Base-by-base conservation (phyloP, 2,888 invertebrate genomes). In the Poecilobothrus nobilitatus region DNA sequence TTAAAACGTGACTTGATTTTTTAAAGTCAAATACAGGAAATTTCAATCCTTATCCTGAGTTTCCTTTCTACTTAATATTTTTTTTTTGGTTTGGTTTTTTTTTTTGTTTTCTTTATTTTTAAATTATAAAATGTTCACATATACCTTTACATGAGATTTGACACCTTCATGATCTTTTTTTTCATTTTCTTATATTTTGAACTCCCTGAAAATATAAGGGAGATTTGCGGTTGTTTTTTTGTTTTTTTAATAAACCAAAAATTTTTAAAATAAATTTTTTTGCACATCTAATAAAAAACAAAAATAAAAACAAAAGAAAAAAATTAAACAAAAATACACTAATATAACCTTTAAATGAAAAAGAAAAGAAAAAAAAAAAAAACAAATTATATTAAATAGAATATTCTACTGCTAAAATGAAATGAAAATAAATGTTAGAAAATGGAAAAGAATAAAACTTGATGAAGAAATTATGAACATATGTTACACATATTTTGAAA, bases 1-100 rank as follows among this genome's bases (percentile, higher is more conserved):
- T 53, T 53, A 53, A 53, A 53, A 53, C 53, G 53, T 53, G 53
- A 53, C 53, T 18, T 53, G 53, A 53, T 12, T 53, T 53, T 53
- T 53, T 18, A 53, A 53, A 53, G 6, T 53, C 53, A 53, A 53
- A 37, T 37, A 12, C 18, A 53, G 18, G 18, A 53, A 53, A 53
- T 53, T 53, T 53, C 53, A 53, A 53, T 53, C 53, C 53, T 15
- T 53, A 53, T 53, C 15, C 53, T 53, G 15, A 18, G 15, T 53
- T 53, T 53, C 15, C 53, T 53, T n/a, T 53, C 6, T n/a, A n/a
- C 44, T 15, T 44, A 6, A 9, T 44, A 10, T 53, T 6, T 53
- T 6, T 15, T 53, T 53, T 18, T 4, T 12, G 12, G 7, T 53
- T 53, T 53, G 7, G 53, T 53, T 53, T 1, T 53, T 53, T 1